Evolutionary conservation across 37 sponge, comb jelly and placozoan species (phyloP).

Genomic region (Sycon ciliatum): DNA sequence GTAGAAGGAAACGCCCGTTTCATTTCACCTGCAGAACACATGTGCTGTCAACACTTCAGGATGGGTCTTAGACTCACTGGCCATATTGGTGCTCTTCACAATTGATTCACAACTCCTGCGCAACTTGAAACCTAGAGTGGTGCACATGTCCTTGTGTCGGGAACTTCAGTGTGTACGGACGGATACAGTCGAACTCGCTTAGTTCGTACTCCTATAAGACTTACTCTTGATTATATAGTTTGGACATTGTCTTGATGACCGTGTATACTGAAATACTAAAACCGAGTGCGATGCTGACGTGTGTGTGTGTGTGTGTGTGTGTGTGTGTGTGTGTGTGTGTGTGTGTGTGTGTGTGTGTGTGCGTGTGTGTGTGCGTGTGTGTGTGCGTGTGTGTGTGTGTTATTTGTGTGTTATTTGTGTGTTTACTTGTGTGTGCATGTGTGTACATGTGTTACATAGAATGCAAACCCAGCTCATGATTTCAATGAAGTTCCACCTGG

Average conservation of each 20-base stretch:
- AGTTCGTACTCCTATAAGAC: too few relatives aligned
- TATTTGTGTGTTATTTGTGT: constrained; percentile 1
- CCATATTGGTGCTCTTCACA: too few relatives aligned
- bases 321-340: constrained; percentile 12
- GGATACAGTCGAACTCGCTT: background rate
- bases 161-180: background rate
- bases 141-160: too few relatives aligned
- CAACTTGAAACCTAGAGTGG: too few relatives aligned
- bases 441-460: background rate
- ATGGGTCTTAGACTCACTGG: too few relatives aligned
- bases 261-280: background rate
- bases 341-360: background rate
- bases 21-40: too few relatives aligned
- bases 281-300: background rate
- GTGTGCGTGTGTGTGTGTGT: background rate
- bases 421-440: background rate
- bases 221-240: too few relatives aligned
- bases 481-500: constrained; percentile 78
- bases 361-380: constrained; percentile 16
- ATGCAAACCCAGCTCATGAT: constrained; percentile 47
- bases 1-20: too few relatives aligned
- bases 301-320: background rate
- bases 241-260: too few relatives aligned
- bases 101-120: too few relatives aligned
- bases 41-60: too few relatives aligned